Evolutionary conservation across 2,113 vertebrate species (phyloP).

Genomic region (Grantiella picta): DNA sequence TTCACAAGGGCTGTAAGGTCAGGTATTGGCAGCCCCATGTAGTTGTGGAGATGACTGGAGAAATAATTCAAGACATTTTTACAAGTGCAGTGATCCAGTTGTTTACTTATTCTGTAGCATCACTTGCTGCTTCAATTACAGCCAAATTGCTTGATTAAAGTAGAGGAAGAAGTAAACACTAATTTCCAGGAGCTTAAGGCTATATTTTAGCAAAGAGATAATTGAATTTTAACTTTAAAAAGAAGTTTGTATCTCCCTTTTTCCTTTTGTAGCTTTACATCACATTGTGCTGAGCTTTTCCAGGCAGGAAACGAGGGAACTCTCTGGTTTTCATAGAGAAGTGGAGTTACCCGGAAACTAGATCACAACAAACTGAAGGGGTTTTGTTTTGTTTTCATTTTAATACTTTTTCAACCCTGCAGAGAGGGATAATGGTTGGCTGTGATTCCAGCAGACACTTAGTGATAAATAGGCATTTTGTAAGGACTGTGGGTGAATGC

Average conservation of each 20-base stretch:
- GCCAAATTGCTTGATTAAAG: neutral
- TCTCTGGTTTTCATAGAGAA: neutral
- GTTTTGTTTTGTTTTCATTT: neutral
- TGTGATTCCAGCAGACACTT: neutral
- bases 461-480: neutral
- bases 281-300: neutral
- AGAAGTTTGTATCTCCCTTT: neutral
- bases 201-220: neutral
- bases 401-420: neutral
- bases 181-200: neutral
- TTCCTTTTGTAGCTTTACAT: neutral
- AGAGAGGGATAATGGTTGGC: neutral
- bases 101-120: neutral
- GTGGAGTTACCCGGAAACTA: neutral
- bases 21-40: neutral
- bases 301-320: neutral
- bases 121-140: neutral
- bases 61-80: neutral
- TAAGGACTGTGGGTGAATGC: neutral
- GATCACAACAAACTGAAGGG: neutral
- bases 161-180: neutral
- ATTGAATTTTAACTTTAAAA: neutral
- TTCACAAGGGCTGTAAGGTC: neutral
- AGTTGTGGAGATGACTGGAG: neutral
- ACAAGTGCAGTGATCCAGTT: neutral